phyloP scores from a whole-genome alignment of 2,888 invertebrate species.

The Siphlonurus alternatus region DNA sequence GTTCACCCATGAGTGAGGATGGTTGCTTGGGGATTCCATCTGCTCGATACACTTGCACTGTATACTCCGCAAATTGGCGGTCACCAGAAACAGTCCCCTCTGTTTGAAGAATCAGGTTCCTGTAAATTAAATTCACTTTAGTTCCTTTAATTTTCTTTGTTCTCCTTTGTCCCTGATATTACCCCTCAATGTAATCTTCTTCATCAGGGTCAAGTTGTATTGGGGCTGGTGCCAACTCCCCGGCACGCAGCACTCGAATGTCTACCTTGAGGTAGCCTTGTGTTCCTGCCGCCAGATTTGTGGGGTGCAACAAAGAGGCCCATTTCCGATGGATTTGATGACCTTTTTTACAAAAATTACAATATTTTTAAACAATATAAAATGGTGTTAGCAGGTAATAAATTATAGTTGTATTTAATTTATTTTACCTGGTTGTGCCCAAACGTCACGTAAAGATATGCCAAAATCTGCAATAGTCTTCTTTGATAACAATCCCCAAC shows the following conservation, averaged over 20 bases:
- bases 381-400: background rate
- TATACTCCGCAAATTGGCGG: background rate
- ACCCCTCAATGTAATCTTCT: background rate
- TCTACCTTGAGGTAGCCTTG: background rate
- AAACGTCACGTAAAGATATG: background rate
- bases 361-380: background rate
- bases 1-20: background rate
- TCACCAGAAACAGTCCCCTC: background rate
- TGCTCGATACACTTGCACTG: background rate
- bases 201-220: background rate
- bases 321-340: background rate
- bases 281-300: background rate
- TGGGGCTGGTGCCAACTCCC: background rate
- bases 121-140: too few species aligned
- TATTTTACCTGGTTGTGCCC: background rate
- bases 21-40: background rate
- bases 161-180: too few species aligned
- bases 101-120: background rate
- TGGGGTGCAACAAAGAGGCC: background rate
- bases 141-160: too few species aligned
- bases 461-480: background rate
- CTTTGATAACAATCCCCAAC: background rate
- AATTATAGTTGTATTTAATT: background rate
- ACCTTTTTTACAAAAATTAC: background rate
- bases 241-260: background rate